Evolutionary conservation across 2,797 vertebrate species (phyloP).

Genomic region (Liasis olivaceus): DNA sequence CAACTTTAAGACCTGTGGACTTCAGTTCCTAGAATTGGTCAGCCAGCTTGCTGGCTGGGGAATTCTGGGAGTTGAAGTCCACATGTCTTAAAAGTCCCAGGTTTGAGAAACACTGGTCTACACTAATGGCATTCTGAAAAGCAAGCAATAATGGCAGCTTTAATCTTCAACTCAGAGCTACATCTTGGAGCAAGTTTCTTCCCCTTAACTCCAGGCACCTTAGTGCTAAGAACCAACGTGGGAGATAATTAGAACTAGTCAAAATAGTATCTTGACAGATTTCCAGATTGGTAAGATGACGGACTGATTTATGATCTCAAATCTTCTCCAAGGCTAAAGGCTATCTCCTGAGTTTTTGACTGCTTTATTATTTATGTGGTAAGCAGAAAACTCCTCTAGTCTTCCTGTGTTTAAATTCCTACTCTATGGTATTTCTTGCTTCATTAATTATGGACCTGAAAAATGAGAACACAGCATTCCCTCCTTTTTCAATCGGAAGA

Average conservation of each 20-base stretch:
- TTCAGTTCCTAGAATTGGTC: no score
- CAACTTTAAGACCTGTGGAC: no score
- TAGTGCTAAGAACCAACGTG: constrained; percentile 58
- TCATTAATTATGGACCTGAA: not conserved
- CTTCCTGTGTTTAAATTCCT: not conserved
- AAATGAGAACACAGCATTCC: not conserved
- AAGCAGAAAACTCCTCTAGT: not conserved
- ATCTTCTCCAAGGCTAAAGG: not conserved
- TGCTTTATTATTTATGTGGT: not conserved
- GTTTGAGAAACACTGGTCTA: not conserved
- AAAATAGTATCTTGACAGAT: constrained; percentile 38
- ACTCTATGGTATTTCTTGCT: not conserved
- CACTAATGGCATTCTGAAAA: not conserved
- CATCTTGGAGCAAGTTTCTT: constrained; percentile 43
- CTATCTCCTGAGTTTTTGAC: not conserved
- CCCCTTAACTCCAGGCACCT: constrained; percentile 34
- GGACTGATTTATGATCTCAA: not conserved
- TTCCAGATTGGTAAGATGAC: not conserved
- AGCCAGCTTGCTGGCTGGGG: no score
- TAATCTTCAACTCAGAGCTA: constrained; percentile 19
- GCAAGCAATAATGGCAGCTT: not conserved
- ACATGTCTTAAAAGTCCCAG: no score
- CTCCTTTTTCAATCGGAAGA: not conserved
- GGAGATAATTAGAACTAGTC: constrained; percentile 63
- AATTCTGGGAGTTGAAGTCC: no score